These are phyloP conservation scores for Athalia circularis DNA, from an alignment of 2,888 invertebrate species.

Conservation along the genomic window DNA sequence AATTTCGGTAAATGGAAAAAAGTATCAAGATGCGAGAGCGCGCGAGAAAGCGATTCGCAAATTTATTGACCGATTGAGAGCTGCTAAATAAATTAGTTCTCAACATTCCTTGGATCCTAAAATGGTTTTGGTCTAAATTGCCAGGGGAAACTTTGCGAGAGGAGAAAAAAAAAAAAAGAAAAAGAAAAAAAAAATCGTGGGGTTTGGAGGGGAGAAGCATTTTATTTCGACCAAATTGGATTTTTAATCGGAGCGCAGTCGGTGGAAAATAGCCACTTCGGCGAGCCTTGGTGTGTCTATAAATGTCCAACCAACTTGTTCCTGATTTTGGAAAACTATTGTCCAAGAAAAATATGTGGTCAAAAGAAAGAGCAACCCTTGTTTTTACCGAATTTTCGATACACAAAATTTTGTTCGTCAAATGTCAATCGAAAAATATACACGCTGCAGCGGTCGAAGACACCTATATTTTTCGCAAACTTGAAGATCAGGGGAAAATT, in stretches of 20 bases:
- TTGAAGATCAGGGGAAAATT: no score
- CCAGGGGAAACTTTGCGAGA: conserved; percentile 42
- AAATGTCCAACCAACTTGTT: conserved; percentile 70
- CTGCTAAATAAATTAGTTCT: conserved; percentile 49
- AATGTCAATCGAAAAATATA: no score
- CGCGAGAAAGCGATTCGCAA: conserved; percentile 54
- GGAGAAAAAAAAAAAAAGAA: conserved; percentile 7
- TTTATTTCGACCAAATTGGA: conserved; percentile 64
- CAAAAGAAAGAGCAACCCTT: no score
- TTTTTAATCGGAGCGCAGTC: conserved; percentile 73
- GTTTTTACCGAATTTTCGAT: no score
- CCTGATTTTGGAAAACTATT: conserved; percentile 59
- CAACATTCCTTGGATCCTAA: conserved; percentile 44
- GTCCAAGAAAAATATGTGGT: conserved; percentile 47
- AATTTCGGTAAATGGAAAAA: conserved; percentile 70
- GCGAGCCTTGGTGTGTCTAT: conserved; percentile 66
- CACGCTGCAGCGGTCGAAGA: no score
- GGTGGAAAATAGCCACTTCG: conserved; percentile 74
- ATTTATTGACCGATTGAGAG: conserved; percentile 57
- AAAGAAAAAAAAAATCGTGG: conserved; percentile 26
- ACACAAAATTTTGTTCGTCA: background rate
- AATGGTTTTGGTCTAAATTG: conserved; percentile 11
- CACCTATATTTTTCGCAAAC: no score
- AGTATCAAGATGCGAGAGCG: conserved; percentile 65
- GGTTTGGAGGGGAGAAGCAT: conserved; percentile 30